Evolutionary conservation across 2,888 invertebrate genomes (phyloP).

Genomic region (Pollenia amentaria): DNA sequence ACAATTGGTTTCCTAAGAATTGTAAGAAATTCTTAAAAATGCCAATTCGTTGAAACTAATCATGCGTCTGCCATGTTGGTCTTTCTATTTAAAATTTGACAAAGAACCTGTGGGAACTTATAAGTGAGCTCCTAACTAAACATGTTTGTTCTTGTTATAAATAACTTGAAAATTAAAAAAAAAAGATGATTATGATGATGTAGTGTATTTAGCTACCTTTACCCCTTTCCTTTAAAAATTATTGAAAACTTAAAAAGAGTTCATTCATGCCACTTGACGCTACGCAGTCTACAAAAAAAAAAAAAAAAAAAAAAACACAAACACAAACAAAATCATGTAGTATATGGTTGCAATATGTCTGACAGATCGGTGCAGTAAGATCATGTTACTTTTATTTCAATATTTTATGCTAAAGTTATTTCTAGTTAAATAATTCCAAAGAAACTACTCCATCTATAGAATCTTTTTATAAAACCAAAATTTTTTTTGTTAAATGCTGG

Average conservation of each 20-base stretch:
- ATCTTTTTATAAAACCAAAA: background rate
- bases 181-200: conserved; percentile 7
- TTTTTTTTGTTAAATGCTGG: conserved; percentile 25
- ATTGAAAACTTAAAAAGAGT: conserved; percentile 16
- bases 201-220: conserved; percentile 38
- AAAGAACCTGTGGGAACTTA: conserved; percentile 71
- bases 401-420: conserved; percentile 60
- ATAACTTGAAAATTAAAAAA: background rate
- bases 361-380: conserved; percentile 58
- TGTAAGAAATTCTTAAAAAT: conserved; percentile 72
- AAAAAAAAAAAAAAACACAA: background rate
- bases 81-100: conserved; percentile 61
- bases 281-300: conserved; percentile 69
- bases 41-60: conserved; percentile 76
- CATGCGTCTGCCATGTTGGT: conserved; percentile 65
- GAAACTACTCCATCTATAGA: conserved; percentile 66
- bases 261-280: conserved; percentile 73
- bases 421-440: conserved; percentile 65
- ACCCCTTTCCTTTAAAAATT: background rate
- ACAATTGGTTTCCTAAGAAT: conserved; percentile 70
- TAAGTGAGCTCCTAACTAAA: conserved; percentile 34
- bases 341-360: conserved; percentile 60
- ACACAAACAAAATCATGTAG: background rate
- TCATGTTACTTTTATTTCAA: conserved; percentile 61
- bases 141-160: conserved; percentile 8